Percentiles rank a stretch among this genome's conserved stretches.
phyloP scores from a whole-genome alignment of 2,888 invertebrate genomes.

The Aradus depressus region DNA sequence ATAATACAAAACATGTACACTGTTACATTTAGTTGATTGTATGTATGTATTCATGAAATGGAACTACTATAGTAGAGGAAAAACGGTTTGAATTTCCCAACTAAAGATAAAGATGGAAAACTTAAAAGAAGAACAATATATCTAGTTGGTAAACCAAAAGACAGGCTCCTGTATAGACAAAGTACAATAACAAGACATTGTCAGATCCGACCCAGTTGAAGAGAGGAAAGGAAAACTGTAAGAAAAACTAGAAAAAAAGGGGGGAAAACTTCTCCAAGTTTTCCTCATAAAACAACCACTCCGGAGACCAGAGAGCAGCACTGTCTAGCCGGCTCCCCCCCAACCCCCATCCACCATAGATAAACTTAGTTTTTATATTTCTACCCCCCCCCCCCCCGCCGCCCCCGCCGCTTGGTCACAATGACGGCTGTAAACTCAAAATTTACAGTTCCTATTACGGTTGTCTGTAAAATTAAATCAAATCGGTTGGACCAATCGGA shows the following conservation, averaged over 20 bases:
- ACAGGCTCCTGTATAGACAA: slow-evolving; percentile 20
- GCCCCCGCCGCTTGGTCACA: not conserved
- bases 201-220: slow-evolving; percentile 17
- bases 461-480: too few relatives aligned
- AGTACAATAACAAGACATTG: slow-evolving; percentile 21
- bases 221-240: not conserved
- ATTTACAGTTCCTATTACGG: slow-evolving; percentile 14
- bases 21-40: too few relatives aligned
- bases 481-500: too few relatives aligned
- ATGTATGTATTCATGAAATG: too few relatives aligned
- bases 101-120: too few relatives aligned
- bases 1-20: too few relatives aligned
- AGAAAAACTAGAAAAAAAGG: not conserved
- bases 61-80: not conserved
- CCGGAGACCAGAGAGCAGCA: too few relatives aligned
- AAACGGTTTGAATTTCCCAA: not conserved
- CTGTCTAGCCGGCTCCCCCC: not conserved
- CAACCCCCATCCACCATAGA: slow-evolving; percentile 1
- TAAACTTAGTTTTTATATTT: slow-evolving; percentile 18
- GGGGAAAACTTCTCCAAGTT: slow-evolving; percentile 3
- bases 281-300: slow-evolving; percentile 10
- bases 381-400: slow-evolving; percentile 3
- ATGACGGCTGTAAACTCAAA: too few relatives aligned
- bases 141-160: slow-evolving; percentile 12
- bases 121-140: slow-evolving; percentile 9